A percentile compares a stretch with the other conserved stretches of the same genome.
phyloP scores from a whole-genome alignment of 2,797 vertebrate genomes.

The Morus bassanus region DNA sequence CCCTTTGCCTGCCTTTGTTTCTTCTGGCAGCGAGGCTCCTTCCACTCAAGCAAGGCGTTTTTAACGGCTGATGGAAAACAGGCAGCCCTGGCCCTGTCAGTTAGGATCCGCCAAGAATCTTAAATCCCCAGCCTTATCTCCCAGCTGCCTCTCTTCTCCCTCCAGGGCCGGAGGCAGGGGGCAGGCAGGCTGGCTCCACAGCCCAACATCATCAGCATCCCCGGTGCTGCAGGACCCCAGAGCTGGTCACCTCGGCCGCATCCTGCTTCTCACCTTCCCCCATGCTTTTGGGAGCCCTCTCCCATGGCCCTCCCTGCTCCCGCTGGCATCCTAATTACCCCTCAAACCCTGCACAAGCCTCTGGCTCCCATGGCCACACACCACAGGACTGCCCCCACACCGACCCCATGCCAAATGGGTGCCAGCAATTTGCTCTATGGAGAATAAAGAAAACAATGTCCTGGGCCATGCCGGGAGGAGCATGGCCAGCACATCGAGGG shows the following conservation, averaged over 20 bases:
- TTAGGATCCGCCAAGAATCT: background rate
- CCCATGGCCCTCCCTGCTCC: background rate
- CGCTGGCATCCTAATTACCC: background rate
- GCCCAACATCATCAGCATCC: background rate
- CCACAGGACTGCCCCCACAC: rapidly evolving
- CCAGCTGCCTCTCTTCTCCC: background rate
- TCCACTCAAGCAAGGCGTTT: background rate
- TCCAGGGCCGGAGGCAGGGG: background rate
- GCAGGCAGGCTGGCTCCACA: background rate
- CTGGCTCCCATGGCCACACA: background rate
- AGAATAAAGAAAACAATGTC: background rate
- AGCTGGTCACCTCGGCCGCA: background rate
- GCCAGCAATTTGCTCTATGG: background rate
- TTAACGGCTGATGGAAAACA: conserved; percentile 30
- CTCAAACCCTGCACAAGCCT: rapidly evolving
- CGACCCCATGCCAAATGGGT: rapidly evolving
- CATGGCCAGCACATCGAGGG: rapidly evolving
- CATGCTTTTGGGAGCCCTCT: background rate
- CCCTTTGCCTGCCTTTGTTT: background rate
- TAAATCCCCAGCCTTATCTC: conserved; percentile 14
- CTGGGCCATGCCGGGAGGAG: background rate
- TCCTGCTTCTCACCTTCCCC: background rate
- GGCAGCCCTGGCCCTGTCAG: conserved; percentile 26
- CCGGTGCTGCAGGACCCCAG: rapidly evolving
- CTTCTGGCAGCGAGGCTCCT: background rate